Evolutionary conservation across 2,888 invertebrate genomes (phyloP).

Genomic region (Sinhomidia bicolor): DNA sequence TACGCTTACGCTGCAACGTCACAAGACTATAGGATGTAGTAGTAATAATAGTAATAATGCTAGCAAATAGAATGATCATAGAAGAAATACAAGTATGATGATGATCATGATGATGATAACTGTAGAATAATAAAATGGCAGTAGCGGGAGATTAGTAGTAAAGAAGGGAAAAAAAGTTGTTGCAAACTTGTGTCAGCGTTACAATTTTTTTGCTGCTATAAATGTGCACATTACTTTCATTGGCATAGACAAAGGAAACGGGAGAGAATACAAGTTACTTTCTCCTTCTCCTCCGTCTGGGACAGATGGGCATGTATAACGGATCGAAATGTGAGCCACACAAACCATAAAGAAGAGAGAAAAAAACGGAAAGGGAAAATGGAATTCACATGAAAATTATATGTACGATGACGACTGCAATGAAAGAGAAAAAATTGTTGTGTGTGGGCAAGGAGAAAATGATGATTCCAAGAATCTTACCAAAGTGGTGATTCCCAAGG

Average conservation of each 20-base stretch:
- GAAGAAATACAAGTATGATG: not conserved
- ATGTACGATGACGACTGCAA: too few relatives aligned
- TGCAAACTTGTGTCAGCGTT: constrained; percentile 4
- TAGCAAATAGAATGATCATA: not conserved
- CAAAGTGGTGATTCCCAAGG: constrained; percentile 48
- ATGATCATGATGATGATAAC: too few relatives aligned
- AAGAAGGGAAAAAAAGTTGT: too few relatives aligned
- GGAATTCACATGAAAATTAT: constrained; percentile 12
- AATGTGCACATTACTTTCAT: constrained; percentile 32
- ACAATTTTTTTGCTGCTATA: not conserved
- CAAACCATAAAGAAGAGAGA: not conserved
- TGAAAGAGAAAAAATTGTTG: constrained; percentile 19
- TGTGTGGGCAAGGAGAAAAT: not conserved
- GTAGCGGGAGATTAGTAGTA: not conserved
- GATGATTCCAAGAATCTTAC: constrained; percentile 30
- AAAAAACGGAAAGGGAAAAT: not conserved
- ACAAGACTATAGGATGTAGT: not conserved
- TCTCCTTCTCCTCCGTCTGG: too few relatives aligned
- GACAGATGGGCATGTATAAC: not conserved
- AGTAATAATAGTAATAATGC: not conserved
- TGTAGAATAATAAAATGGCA: constrained; percentile 1
- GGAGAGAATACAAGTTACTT: too few relatives aligned
- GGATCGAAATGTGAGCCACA: constrained; percentile 13
- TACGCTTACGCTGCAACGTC: not conserved
- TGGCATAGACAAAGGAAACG: constrained; percentile 8